Conservation (phyloP, 1,140 invertebrate species). For the Bombus pyrosoma region DNA sequence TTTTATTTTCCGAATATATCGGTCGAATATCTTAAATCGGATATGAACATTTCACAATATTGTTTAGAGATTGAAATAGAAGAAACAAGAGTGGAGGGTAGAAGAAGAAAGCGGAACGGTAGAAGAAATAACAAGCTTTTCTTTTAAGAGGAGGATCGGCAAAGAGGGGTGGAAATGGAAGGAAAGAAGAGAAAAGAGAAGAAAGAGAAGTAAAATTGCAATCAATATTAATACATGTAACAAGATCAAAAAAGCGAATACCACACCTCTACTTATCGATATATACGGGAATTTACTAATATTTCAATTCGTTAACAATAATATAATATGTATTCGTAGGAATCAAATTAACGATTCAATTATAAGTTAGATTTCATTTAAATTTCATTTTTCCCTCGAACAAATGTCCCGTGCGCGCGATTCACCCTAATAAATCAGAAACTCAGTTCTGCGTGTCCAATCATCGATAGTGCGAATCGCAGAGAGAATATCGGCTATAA, state of each 20-base stretch:
- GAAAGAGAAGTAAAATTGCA: background rate
- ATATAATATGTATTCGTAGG: background rate
- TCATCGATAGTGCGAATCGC: conserved; percentile 72
- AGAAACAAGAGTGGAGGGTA: fast-evolving
- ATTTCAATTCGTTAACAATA: background rate
- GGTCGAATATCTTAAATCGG: too few species aligned
- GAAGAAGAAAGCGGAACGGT: too few species aligned
- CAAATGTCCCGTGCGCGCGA: background rate
- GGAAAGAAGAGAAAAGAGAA: too few species aligned
- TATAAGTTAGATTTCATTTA: conserved; percentile 5
- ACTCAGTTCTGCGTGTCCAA: conserved; percentile 61
- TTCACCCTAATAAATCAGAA: conserved; percentile 30
- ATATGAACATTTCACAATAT: background rate
- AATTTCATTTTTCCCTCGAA: conserved; percentile 27
- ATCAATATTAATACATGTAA: background rate
- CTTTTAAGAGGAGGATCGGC: background rate
- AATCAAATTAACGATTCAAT: background rate
- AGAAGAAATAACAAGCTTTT: background rate
- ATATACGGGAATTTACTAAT: background rate
- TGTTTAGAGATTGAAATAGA: background rate
- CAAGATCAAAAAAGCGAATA: too few species aligned
- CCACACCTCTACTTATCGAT: background rate
- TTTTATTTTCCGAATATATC: background rate
- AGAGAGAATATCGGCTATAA: conserved; percentile 66
- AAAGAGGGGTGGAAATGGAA: too few species aligned